phyloP scores from a whole-genome alignment of 1,140 invertebrate genomes.

The Agrilus planipennis region DNA sequence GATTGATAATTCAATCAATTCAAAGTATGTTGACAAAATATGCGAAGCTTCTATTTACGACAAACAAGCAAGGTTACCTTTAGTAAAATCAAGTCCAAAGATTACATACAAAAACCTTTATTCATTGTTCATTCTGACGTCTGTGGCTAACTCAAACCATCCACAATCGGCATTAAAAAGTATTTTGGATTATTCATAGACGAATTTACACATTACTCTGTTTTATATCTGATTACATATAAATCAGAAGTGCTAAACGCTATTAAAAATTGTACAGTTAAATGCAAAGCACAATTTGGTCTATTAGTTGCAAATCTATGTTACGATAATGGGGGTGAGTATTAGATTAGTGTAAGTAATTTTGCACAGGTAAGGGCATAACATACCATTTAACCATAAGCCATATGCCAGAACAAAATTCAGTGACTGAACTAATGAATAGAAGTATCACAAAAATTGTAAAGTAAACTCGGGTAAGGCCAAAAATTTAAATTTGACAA shows the following conservation, averaged over 20 bases:
- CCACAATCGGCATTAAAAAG: slow-evolving; percentile 18
- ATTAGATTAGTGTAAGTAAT: slow-evolving; percentile 32
- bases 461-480: too few relatives aligned
- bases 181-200: too few relatives aligned
- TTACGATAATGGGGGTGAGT: slow-evolving; percentile 34
- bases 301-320: slow-evolving; percentile 31
- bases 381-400: slow-evolving; percentile 35
- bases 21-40: background rate
- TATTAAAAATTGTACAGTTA: slow-evolving; percentile 30
- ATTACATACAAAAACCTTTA: slow-evolving; percentile 12
- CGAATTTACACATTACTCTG: slow-evolving; percentile 30
- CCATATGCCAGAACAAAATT: slow-evolving; percentile 39
- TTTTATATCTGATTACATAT: slow-evolving; percentile 26
- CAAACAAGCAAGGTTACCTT: slow-evolving; percentile 14
- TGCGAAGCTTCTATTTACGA: slow-evolving; percentile 15
- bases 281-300: slow-evolving; percentile 30
- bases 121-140: slow-evolving; percentile 29
- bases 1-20: background rate
- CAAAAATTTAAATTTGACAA: too few relatives aligned
- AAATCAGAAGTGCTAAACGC: slow-evolving; percentile 29
- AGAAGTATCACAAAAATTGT: slow-evolving; percentile 35
- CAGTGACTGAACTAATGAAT: slow-evolving; percentile 37
- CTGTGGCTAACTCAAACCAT: slow-evolving; percentile 29
- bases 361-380: slow-evolving; percentile 35
- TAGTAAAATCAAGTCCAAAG: slow-evolving; percentile 3